Evolutionary conservation across 1,140 invertebrate species (phyloP).

Genomic region (Forficula auricularia): DNA sequence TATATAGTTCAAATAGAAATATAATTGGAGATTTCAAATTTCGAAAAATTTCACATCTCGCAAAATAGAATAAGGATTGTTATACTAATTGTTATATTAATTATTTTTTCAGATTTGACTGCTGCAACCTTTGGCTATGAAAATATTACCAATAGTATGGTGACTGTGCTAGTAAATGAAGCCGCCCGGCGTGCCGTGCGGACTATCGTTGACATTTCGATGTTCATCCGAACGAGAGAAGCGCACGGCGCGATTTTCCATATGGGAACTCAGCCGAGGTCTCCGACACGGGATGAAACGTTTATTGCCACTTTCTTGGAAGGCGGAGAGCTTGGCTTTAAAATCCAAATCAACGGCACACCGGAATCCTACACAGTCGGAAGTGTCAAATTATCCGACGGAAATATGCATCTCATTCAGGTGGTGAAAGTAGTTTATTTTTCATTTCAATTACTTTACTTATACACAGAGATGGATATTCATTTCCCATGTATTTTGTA

Average conservation of each 20-base stretch:
- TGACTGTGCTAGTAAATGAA: conserved; percentile 48
- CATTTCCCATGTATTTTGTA: no score
- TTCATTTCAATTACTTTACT: no score
- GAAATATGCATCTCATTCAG: conserved; percentile 69
- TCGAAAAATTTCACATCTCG: no score
- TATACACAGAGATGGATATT: no score
- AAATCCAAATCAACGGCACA: conserved; percentile 63
- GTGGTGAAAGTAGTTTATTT: no score
- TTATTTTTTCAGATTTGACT: conserved; percentile 45
- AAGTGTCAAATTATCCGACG: conserved; percentile 66
- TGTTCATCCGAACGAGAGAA: conserved; percentile 78
- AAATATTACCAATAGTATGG: conserved; percentile 50
- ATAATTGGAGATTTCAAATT: no score
- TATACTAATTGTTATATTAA: conserved; percentile 2
- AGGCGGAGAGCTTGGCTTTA: conserved; percentile 55
- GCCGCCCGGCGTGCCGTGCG: conserved; percentile 47
- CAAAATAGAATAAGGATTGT: no score
- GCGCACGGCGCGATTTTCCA: conserved; percentile 72
- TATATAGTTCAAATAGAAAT: no score
- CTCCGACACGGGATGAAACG: conserved; percentile 35
- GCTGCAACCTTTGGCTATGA: conserved; percentile 83
- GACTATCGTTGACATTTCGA: conserved; percentile 70
- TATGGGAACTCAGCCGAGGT: conserved; percentile 48
- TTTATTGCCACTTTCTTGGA: conserved; percentile 59
- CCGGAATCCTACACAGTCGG: conserved; percentile 62